Evolutionary conservation across 2,888 invertebrate genomes (phyloP).

Genomic region (Drosophila nigritarsus): DNA sequence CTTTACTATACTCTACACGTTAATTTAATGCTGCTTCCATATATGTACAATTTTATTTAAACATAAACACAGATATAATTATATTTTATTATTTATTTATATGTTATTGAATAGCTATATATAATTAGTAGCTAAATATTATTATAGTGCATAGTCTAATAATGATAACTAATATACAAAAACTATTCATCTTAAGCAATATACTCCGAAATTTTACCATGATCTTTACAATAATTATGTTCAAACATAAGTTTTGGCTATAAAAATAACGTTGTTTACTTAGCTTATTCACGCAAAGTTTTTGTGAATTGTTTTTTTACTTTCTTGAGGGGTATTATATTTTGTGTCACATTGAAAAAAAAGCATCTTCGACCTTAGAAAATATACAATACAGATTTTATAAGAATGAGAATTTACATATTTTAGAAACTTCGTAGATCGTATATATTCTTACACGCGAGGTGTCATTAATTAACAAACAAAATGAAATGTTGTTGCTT

Average conservation of each 20-base stretch:
- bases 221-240: slow-evolving; percentile 8
- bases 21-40: no score
- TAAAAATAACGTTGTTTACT: slow-evolving; percentile 34
- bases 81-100: background rate
- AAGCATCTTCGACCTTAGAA: slow-evolving; percentile 1
- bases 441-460: background rate
- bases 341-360: background rate
- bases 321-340: background rate
- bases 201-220: background rate
- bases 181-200: background rate
- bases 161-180: background rate
- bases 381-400: background rate
- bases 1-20: slow-evolving; percentile 16
- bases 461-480: background rate
- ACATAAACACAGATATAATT: background rate
- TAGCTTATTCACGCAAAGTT: slow-evolving; percentile 1
- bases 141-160: background rate
- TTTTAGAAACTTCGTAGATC: background rate
- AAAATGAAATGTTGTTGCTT: background rate
- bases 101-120: background rate
- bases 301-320: slow-evolving; percentile 10
- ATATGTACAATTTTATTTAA: no score
- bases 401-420: background rate
- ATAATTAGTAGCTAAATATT: background rate
- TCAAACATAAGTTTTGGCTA: slow-evolving; percentile 8